phyloP scores from a whole-genome alignment of 2,797 vertebrate genomes.

The Lepilemur ruficaudatus region DNA sequence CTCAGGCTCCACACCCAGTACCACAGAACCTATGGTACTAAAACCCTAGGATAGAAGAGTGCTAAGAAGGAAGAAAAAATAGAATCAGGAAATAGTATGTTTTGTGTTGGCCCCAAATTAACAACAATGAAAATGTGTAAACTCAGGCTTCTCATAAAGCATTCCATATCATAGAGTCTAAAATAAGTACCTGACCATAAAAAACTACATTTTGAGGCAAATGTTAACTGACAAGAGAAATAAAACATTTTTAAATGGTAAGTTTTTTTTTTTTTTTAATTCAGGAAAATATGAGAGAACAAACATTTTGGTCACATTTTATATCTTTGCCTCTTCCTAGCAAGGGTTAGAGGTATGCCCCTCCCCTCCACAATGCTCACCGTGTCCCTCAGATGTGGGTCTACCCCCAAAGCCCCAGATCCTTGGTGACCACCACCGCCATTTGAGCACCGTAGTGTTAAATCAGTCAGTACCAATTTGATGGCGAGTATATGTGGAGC shows the following conservation, averaged over 20 bases:
- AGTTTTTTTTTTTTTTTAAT: not conserved
- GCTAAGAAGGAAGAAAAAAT: not conserved
- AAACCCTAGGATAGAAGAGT: not conserved
- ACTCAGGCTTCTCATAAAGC: not conserved
- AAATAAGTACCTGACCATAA: not conserved
- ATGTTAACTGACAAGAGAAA: not conserved
- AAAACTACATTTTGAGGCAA: not conserved
- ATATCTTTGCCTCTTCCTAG: no score
- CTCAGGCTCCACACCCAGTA: not conserved
- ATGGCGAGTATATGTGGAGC: no score
- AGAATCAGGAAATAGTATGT: not conserved
- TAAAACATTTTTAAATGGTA: not conserved
- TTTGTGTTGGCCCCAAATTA: not conserved
- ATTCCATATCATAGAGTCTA: not conserved
- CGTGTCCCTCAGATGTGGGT: no score
- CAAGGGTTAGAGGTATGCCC: no score
- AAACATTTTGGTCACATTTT: no score
- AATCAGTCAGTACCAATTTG: no score
- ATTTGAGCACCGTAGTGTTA: no score
- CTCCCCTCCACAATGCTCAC: no score
- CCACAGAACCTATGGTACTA: not conserved
- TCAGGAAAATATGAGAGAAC: no score
- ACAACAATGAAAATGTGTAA: not conserved
- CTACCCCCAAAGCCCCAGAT: no score
- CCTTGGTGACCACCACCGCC: no score